phyloP scores from a whole-genome alignment of 2,888 invertebrate species.

The Nephrotoma appendiculata region DNA sequence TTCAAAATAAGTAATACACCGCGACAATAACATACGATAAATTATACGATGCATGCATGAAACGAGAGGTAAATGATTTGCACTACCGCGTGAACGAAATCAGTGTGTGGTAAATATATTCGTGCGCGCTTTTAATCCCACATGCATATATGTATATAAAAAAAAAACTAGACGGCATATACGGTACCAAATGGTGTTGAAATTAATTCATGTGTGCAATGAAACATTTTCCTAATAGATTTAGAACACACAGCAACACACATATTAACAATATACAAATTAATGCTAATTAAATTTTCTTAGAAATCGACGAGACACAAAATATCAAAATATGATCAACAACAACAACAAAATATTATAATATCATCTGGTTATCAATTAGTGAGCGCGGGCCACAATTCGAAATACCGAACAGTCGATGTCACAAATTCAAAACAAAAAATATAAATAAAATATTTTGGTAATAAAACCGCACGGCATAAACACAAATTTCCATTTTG shows the following conservation, averaged over 20 bases:
- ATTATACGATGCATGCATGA: not conserved
- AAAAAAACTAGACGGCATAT: too few relatives aligned
- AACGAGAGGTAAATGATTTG: too few relatives aligned
- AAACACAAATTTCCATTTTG: not conserved
- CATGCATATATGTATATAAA: too few relatives aligned
- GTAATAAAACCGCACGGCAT: not conserved
- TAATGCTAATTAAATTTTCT: not conserved
- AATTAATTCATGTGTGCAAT: not conserved
- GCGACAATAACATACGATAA: not conserved
- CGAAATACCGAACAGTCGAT: too few relatives aligned
- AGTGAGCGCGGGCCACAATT: not conserved
- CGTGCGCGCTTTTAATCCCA: not conserved
- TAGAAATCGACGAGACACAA: not conserved
- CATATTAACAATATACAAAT: not conserved
- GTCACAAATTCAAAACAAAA: too few relatives aligned
- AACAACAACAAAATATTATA: too few relatives aligned
- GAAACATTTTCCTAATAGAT: too few relatives aligned
- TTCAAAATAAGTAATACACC: not conserved
- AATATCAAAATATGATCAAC: too few relatives aligned
- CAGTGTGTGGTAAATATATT: too few relatives aligned
- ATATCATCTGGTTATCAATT: not conserved
- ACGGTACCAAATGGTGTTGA: not conserved
- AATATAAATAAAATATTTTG: too few relatives aligned
- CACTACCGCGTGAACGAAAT: too few relatives aligned
- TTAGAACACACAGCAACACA: not conserved